phyloP scores from a whole-genome alignment of 2,888 invertebrate genomes.

The Encarsia formosa region DNA sequence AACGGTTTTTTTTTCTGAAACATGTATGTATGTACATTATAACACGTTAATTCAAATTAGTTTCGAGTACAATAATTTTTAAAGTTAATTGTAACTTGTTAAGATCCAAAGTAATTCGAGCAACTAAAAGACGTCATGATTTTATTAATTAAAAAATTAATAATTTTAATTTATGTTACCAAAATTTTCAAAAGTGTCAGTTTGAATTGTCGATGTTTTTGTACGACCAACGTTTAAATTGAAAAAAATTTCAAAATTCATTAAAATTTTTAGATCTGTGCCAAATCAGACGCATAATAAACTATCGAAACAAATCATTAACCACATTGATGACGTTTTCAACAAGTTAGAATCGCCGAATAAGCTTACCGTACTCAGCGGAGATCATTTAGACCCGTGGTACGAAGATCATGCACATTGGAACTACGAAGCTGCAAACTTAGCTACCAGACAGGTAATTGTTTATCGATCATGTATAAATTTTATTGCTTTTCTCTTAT shows the following conservation, averaged over 20 bases:
- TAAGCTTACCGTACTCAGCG: slow-evolving; percentile 25
- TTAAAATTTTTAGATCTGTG: slow-evolving; percentile 27
- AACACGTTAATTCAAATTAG: too few relatives aligned
- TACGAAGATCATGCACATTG: slow-evolving; percentile 46
- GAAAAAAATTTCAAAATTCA: background rate
- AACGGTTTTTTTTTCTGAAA: background rate
- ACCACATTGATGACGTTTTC: slow-evolving; percentile 25
- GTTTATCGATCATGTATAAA: too few relatives aligned
- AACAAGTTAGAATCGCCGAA: slow-evolving; percentile 29
- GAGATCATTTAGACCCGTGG: slow-evolving; percentile 45
- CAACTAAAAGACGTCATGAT: too few relatives aligned
- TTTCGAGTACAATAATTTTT: too few relatives aligned
- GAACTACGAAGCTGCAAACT: slow-evolving; percentile 49
- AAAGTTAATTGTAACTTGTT: too few relatives aligned
- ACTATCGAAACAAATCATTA: slow-evolving; percentile 21
- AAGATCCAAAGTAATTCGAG: too few relatives aligned
- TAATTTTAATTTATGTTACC: too few relatives aligned
- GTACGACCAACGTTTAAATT: background rate
- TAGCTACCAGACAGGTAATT: slow-evolving; percentile 51
- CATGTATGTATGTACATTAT: background rate
- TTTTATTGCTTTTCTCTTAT: slow-evolving; percentile 1
- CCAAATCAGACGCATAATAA: slow-evolving; percentile 29
- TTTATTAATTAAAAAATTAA: too few relatives aligned
- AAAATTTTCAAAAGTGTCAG: too few relatives aligned
- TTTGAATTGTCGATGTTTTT: too few relatives aligned